phyloP scores from a whole-genome alignment of 64 coral and sea anemone genomes.

The Platygyra sinensis region DNA sequence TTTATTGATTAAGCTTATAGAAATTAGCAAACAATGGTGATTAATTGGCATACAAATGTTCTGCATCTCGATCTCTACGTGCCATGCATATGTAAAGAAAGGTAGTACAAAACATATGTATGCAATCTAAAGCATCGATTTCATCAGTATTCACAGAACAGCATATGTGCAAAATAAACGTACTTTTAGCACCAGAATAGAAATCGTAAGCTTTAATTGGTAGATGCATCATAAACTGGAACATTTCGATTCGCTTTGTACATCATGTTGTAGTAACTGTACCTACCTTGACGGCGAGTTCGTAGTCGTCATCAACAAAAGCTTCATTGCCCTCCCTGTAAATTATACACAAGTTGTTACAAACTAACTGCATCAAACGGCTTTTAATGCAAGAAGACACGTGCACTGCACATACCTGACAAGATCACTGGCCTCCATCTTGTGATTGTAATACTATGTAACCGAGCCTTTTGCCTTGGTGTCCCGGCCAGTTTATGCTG shows the following conservation, averaged over 20 bases:
- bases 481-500: background rate
- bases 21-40: no score
- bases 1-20: no score
- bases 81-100: no score
- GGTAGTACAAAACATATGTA: no score
- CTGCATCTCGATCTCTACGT: no score
- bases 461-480: background rate
- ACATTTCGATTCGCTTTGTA: background rate
- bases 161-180: no score
- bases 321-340: constrained; percentile 84
- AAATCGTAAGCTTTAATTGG: no score
- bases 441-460: background rate
- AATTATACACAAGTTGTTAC: background rate
- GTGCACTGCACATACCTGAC: constrained; percentile 7
- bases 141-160: no score
- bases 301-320: constrained; percentile 83
- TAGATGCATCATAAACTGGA: no score
- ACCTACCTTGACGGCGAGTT: constrained; percentile 78
- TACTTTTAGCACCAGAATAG: no score
- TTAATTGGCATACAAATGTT: no score
- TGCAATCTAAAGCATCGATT: no score
- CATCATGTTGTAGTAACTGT: background rate
- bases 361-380: background rate
- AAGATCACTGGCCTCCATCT: constrained; percentile 29
- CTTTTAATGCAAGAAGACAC: background rate